Base-by-base conservation (phyloP, 2,888 invertebrate species). In the Campoplex nolae region DNA sequence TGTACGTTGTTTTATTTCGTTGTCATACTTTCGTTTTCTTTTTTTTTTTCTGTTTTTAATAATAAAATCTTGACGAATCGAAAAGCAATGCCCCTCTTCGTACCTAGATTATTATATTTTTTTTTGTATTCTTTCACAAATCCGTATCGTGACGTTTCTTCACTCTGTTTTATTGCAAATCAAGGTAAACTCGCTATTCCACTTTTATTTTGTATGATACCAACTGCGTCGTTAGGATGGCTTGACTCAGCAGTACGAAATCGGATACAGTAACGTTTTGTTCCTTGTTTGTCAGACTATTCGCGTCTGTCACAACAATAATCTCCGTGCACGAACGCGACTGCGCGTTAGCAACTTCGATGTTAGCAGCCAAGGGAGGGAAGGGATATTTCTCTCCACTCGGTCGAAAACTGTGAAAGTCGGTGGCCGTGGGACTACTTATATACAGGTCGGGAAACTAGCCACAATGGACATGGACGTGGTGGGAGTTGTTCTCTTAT, bases 241-340 rank as follows among this genome's bases (percentile, higher is more conserved):
- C 81, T 86, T 73, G 83, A 84, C 76, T 83, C 79, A 45, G 86
- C 73, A 67, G 58, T 51, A 28, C 42, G 56, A 76, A 62, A 77
- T 48, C 65, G 73, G 62, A 77, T 80, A 67, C 70, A 79, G 75
- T 80, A 48, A 82, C 74, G 71, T 74, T 65, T 73, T 77, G 54
- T 74, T 77, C 77, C 76, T 76, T 71, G 56, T 77, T n/a, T 88
- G 71, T 88, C 86, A 74, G 54, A 86, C 87, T 85, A 87, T 80
- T 86, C 83, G 89, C 90, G 90, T 90, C 89, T 90, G 90, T 91
- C 90, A 92, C 90, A 92, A 92, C 92, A 92, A 92, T 90, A 92
- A 92, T 90, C 89, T 65, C 84, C 88, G 90, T 90, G 90, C 90
- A 91, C 90, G 89, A 88, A 86, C 83, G 86, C 87, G 77, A 79